A percentile compares a stretch with the other conserved stretches of the same genome.
Evolutionary conservation across 1,140 invertebrate species (phyloP).

Genomic region (Heliconius himera): DNA sequence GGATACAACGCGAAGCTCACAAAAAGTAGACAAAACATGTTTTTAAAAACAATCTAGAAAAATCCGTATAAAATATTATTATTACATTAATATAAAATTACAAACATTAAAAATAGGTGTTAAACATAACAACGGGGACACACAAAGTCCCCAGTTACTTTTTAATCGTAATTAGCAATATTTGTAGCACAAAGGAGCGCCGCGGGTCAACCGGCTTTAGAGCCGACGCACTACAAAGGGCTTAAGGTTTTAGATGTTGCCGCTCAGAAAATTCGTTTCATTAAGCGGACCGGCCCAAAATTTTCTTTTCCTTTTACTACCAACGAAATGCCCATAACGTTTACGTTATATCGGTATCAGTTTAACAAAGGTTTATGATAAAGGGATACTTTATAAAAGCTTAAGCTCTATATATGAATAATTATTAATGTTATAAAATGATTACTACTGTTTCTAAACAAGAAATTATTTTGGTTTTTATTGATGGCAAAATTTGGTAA

Average conservation of each 20-base stretch:
- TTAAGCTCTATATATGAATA: constrained; percentile 17
- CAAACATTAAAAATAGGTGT: constrained; percentile 21
- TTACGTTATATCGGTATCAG: constrained; percentile 48
- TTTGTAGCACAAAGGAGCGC: constrained; percentile 71
- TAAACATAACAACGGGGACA: constrained; percentile 38
- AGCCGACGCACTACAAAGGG: constrained; percentile 75
- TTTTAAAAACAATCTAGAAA: neutral
- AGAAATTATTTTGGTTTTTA: neutral
- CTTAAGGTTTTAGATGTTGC: constrained; percentile 76
- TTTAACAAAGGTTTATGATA: constrained; percentile 43
- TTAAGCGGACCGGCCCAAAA: constrained; percentile 68
- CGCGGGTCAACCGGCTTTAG: constrained; percentile 63
- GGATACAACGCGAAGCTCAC: too few species aligned
- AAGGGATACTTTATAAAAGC: constrained; percentile 38
- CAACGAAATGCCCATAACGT: constrained; percentile 59
- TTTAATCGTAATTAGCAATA: constrained; percentile 78
- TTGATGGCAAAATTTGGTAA: neutral
- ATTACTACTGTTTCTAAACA: neutral
- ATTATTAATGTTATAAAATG: neutral
- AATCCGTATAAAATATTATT: neutral
- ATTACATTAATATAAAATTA: neutral
- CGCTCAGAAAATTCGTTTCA: constrained; percentile 78
- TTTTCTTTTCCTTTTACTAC: constrained; percentile 66
- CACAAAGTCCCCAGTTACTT: constrained; percentile 47
- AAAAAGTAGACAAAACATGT: too few species aligned